Evolutionary conservation across 2,113 vertebrate species (phyloP).

Genomic region (Drymodes brunneopygia): DNA sequence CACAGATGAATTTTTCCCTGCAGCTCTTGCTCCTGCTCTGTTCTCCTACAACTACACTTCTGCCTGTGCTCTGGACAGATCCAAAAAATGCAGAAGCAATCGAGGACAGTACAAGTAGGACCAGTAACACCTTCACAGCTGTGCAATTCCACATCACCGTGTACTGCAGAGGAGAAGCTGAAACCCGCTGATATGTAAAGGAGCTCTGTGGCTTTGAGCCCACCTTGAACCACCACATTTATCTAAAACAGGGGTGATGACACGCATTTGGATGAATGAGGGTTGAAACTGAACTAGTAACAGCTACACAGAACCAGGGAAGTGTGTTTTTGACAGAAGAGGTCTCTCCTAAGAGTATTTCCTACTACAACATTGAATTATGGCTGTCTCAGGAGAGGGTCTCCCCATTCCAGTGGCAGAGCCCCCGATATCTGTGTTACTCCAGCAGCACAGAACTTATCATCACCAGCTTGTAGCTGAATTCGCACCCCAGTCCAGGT

Average conservation of each 20-base stretch:
- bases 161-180: neutral
- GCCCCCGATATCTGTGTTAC: neutral
- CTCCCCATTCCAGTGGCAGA: neutral
- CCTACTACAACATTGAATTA: neutral
- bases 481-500: neutral
- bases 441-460: neutral
- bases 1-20: neutral
- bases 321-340: neutral
- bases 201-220: neutral
- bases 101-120: neutral
- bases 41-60: neutral
- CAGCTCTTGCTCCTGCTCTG: neutral
- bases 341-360: neutral
- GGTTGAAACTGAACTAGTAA: neutral
- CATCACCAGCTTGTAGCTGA: neutral
- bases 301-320: neutral
- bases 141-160: rapidly evolving
- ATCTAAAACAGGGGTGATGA: conserved; percentile 18
- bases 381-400: neutral
- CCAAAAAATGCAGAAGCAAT: neutral
- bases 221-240: neutral
- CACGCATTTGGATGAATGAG: neutral
- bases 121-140: neutral
- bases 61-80: neutral
- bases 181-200: neutral